phyloP scores from a whole-genome alignment of 1,140 invertebrate genomes.

The Doryteuthis pealeii region DNA sequence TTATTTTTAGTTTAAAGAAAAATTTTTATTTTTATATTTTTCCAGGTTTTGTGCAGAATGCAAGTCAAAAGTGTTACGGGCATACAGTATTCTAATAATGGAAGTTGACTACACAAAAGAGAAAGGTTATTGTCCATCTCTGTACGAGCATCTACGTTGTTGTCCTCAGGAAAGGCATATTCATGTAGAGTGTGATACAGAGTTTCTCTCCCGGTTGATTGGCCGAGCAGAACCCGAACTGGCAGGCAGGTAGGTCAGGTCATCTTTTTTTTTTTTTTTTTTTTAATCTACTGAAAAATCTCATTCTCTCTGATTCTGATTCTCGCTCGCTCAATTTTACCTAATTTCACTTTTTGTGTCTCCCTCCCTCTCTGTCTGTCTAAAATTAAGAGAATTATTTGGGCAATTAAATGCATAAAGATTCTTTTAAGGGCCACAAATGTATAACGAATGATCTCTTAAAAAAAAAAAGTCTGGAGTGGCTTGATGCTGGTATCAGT shows the following conservation, averaged over 20 bases:
- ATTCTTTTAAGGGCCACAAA: no score
- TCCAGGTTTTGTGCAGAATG: constrained; percentile 85
- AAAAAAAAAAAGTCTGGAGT: no score
- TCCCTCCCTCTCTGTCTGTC: background rate
- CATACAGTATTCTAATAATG: constrained; percentile 82
- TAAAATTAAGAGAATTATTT: no score
- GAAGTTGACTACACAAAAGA: constrained; percentile 81
- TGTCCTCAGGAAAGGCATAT: constrained; percentile 84
- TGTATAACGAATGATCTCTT: no score
- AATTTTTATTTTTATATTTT: constrained; percentile 21
- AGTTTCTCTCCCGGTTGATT: constrained; percentile 85
- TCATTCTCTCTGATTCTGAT: background rate
- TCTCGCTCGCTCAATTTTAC: background rate
- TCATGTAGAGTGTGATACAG: constrained; percentile 81
- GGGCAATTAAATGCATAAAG: no score
- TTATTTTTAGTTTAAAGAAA: no score
- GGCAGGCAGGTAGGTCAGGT: constrained; percentile 46
- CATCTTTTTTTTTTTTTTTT: background rate
- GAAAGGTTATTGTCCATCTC: constrained; percentile 81
- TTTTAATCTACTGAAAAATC: no score
- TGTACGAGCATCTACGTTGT: constrained; percentile 83
- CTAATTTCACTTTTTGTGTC: no score
- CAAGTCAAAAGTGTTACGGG: constrained; percentile 83
- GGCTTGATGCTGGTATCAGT: no score
- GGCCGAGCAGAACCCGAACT: constrained; percentile 78